phyloP scores from a whole-genome alignment of 2,888 invertebrate genomes.

The Antitype chi region DNA sequence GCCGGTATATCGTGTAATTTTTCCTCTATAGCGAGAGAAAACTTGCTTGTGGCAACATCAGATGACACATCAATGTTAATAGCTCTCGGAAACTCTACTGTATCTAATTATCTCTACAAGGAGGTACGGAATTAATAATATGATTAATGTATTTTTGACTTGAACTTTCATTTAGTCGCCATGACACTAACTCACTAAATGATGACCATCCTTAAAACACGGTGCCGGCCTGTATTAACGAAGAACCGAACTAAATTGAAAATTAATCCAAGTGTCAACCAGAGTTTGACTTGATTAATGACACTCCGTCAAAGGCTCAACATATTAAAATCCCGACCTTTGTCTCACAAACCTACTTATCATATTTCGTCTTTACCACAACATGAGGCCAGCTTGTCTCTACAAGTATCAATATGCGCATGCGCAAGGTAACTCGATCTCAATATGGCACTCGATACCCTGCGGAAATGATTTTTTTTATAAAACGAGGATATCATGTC shows the following conservation, averaged over 20 bases:
- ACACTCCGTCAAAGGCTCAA: slow-evolving; percentile 33
- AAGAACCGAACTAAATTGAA: slow-evolving; percentile 13
- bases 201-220: not conserved
- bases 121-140: not conserved
- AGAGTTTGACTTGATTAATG: slow-evolving; percentile 36
- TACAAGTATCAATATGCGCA: slow-evolving; percentile 72
- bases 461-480: slow-evolving; percentile 76
- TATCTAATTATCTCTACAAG: slow-evolving; percentile 7
- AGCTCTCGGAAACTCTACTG: slow-evolving; percentile 37
- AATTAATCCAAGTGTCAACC: slow-evolving; percentile 26
- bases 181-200: not conserved
- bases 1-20: not conserved
- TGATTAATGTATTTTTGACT: slow-evolving; percentile 4
- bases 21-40: slow-evolving; percentile 6
- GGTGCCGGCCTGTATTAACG: not conserved
- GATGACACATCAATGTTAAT: slow-evolving; percentile 42
- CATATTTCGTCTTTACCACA: slow-evolving; percentile 65
- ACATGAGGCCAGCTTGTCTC: slow-evolving; percentile 76
- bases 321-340: slow-evolving; percentile 55
- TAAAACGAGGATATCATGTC: slow-evolving; percentile 77
- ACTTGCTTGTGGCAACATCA: slow-evolving; percentile 15
- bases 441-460: slow-evolving; percentile 71
- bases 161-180: slow-evolving; percentile 6
- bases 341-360: slow-evolving; percentile 60
- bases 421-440: slow-evolving; percentile 79